A percentile compares a stretch with the other conserved stretches of the same genome.
Conservation (phyloP, 2,797 vertebrate species). For the Spinus olivaceus region DNA sequence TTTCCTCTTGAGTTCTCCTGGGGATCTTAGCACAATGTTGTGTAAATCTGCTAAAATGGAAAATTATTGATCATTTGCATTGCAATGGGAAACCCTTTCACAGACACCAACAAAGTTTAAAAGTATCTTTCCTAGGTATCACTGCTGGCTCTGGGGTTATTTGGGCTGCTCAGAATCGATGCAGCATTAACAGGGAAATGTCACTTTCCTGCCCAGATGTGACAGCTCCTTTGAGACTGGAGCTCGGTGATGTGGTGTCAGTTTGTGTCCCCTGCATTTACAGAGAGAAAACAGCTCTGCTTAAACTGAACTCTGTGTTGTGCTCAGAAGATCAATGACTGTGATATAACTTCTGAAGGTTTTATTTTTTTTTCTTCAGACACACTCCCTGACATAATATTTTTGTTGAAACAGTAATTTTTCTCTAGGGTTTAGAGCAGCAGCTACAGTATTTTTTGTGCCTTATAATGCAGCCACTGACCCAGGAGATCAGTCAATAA, state of each 20-base stretch:
- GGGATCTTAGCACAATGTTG: neutral
- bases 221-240: neutral
- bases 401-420: neutral
- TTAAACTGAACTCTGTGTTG: neutral
- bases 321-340: neutral
- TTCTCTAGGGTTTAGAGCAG: neutral
- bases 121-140: neutral
- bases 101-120: neutral
- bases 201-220: neutral
- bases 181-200: neutral
- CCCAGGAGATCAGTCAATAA: conserved; percentile 10
- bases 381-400: neutral
- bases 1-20: neutral
- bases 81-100: neutral
- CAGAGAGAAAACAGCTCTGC: neutral
- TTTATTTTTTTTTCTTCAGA: neutral
- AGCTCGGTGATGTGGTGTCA: neutral
- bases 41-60: neutral
- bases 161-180: neutral
- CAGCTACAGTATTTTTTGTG: neutral
- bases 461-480: neutral
- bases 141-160: neutral
- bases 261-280: neutral
- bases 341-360: neutral
- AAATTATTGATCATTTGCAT: neutral